Evolutionary conservation across 2,797 vertebrate genomes (phyloP).

Genomic region (Euthynnus affinis): DNA sequence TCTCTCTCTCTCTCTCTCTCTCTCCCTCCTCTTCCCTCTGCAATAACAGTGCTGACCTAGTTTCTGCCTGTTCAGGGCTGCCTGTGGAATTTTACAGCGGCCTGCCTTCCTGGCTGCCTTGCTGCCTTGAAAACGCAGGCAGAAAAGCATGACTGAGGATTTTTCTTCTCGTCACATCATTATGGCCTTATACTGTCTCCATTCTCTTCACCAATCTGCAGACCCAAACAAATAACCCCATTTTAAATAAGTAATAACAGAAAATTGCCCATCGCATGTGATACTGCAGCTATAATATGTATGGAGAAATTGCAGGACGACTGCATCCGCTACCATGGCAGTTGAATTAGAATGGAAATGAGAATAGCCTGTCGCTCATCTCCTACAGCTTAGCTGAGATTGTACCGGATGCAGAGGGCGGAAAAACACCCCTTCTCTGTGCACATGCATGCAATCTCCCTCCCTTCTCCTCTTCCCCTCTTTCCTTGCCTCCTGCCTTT

Average conservation of each 20-base stretch:
- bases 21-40: conserved; percentile 87
- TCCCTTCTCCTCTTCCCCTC: conserved; percentile 58
- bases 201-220: conserved; percentile 22
- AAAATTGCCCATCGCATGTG: conserved; percentile 16
- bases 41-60: conserved; percentile 93
- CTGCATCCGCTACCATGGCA: conserved; percentile 48
- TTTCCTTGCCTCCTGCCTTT: conserved; percentile 46
- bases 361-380: conserved; percentile 72
- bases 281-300: conserved; percentile 42
- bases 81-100: conserved; percentile 93
- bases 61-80: conserved; percentile 91
- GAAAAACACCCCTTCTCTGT: conserved; percentile 74
- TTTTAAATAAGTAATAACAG: conserved; percentile 56
- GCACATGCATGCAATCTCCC: conserved; percentile 70
- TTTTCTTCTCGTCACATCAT: conserved; percentile 85
- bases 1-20: conserved; percentile 62
- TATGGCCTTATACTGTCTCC: conserved; percentile 64
- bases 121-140: conserved; percentile 86
- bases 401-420: conserved; percentile 78
- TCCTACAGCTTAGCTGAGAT: conserved; percentile 75
- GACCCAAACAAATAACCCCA: conserved; percentile 39
- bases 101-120: conserved; percentile 87
- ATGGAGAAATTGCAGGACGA: conserved; percentile 32
- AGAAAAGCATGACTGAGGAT: conserved; percentile 89
- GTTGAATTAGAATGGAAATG: conserved; percentile 79